phyloP scores from a whole-genome alignment of 2,797 vertebrate genomes.

The Emys orbicularis region DNA sequence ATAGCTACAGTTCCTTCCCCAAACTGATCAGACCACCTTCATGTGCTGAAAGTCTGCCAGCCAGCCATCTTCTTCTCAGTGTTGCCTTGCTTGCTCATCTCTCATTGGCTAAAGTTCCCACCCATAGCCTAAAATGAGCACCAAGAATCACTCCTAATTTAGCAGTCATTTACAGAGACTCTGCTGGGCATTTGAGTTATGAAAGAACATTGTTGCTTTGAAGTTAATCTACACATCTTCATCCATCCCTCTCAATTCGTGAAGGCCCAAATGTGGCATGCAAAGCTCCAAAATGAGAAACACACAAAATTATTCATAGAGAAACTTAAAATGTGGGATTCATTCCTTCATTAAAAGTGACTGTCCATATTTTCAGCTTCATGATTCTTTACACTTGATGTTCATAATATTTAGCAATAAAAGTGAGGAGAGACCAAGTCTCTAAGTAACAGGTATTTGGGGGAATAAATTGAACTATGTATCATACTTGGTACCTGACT shows the following conservation, averaged over 20 bases:
- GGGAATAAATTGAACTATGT: neutral
- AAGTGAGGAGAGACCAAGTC: neutral
- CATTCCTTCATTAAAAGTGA: neutral
- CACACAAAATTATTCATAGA: neutral
- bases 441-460: neutral
- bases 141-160: slow-evolving; percentile 30
- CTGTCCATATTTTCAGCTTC: neutral
- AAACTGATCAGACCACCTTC: neutral
- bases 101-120: fast-evolving
- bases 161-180: neutral
- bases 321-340: neutral
- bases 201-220: slow-evolving; percentile 44
- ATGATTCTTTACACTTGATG: neutral
- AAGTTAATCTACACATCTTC: slow-evolving; percentile 48
- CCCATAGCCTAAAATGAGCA: slow-evolving; percentile 40
- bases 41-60: fast-evolving
- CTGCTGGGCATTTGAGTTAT: slow-evolving; percentile 32
- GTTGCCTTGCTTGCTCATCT: fast-evolving
- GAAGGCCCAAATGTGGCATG: neutral
- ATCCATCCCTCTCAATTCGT: too few species aligned
- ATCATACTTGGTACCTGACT: neutral
- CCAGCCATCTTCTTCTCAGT: fast-evolving
- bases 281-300: neutral
- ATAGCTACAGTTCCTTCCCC: neutral
- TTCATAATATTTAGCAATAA: neutral